Percentiles rank a stretch among this genome's conserved stretches.
phyloP scores from a whole-genome alignment of 2,888 invertebrate species.

The Macrophya alboannulata region DNA sequence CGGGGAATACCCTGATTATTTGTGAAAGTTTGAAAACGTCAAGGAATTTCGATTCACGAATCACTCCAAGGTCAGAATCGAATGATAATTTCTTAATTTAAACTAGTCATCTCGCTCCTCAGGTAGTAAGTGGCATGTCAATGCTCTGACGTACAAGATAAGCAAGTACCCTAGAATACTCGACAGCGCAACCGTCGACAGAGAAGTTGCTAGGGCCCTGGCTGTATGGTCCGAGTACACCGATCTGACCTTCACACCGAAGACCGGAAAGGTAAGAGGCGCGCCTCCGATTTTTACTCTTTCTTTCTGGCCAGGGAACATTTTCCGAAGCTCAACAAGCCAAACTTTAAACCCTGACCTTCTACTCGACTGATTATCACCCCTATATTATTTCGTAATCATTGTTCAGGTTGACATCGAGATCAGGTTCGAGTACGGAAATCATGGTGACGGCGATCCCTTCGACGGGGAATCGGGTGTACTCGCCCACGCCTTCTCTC shows the following conservation, averaged over 20 bases:
- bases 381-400: not conserved
- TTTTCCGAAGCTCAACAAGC: no score
- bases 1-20: no score
- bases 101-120: conserved; percentile 59
- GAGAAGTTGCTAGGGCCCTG: conserved; percentile 90
- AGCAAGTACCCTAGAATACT: conserved; percentile 90
- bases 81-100: not conserved
- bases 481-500: not conserved
- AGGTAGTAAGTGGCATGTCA: conserved; percentile 95
- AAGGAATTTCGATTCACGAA: no score
- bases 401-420: conserved; percentile 73
- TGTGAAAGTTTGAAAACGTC: no score
- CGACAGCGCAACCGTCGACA: conserved; percentile 86
- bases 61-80: no score
- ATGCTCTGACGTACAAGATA: conserved; percentile 92
- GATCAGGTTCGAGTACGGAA: conserved; percentile 46
- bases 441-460: not conserved
- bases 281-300: conserved; percentile 79
- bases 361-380: not conserved
- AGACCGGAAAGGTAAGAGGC: conserved; percentile 89
- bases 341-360: no score
- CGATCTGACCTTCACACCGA: conserved; percentile 88
- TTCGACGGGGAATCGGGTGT: not conserved
- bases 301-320: not conserved
- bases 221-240: conserved; percentile 92